Evolutionary conservation across 2,888 invertebrate genomes (phyloP), one percentile per base, ranked within the genome.

Genomic region (Silvanus unidentatus): DNA sequence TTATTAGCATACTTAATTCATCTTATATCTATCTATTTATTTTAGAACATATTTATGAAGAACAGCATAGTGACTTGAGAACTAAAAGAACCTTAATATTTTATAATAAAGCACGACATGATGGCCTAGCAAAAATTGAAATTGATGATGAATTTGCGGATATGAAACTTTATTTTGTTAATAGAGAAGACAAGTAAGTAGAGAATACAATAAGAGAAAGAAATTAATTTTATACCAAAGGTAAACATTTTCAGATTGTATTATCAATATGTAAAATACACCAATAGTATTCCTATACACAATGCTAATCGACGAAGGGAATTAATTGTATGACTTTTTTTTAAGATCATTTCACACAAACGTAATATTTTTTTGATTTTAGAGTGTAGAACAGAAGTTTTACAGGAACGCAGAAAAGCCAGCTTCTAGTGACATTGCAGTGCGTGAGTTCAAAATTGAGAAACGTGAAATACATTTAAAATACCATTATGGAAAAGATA

Each of bases 61-160:
- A 63, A 13, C 51, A 56, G n/a, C 51, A 61, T 10, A 55, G 54
- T 6, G 58, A 60, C 16, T 47, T 59, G 4, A 59, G 68, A 1
- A 70, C 71, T 14, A 60, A 63, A n/a, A 65, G 75, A 49, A 67
- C 61, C 1, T 62, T 78, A 35, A 65, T 72, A 45, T 82, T 77
- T 66, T 80, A 77, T 59, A 56, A 73, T 60, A 62, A 70, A 48
- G 80, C 85, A 0, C 76, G 91, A 2, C 66, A 82, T 4, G 91
- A 93, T 64, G 85, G 87, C 2, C 73, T 92, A 29, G 69, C 73
- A 1, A 75, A 73, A 48, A 65, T 86, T 2, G 75, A 77, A 52
- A 75, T 82, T 53, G 71, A 75, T 1, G 68, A 74, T 0, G 62
- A 75, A 1, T 16, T 16, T 37, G 37, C 10, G 3, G 72, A 71